Evolutionary conservation across 2,113 vertebrate genomes (phyloP).

Genomic region (Crypturellus undulatus): DNA sequence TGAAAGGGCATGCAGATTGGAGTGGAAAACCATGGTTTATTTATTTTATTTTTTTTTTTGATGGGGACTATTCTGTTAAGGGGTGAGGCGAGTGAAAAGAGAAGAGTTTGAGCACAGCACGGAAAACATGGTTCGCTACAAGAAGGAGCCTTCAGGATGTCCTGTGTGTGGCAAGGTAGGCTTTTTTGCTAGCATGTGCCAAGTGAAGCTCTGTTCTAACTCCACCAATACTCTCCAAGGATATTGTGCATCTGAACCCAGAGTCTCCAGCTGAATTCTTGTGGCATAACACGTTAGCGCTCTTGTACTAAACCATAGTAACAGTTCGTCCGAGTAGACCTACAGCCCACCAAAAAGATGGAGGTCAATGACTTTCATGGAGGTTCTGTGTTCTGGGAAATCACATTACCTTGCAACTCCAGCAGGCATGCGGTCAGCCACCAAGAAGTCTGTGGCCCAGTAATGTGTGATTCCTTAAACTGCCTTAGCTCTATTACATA

Average conservation of each 20-base stretch:
- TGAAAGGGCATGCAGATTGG: neutral
- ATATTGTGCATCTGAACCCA: accelerated
- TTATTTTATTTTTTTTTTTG: slow-evolving; percentile 40
- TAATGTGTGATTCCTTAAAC: neutral
- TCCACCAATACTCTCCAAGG: neutral
- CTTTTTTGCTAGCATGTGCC: accelerated
- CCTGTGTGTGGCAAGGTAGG: slow-evolving; percentile 95
- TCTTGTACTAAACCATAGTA: neutral
- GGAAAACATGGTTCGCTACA: slow-evolving; percentile 92
- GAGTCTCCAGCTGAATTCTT: neutral
- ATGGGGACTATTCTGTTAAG: slow-evolving; percentile 76
- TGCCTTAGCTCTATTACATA: neutral
- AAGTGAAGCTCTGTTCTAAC: neutral
- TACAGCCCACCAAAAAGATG: neutral
- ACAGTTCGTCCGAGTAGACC: neutral
- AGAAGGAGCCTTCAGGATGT: slow-evolving; percentile 96
- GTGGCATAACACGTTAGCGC: neutral
- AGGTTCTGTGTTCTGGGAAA: neutral
- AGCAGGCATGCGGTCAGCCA: neutral
- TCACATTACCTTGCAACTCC: neutral
- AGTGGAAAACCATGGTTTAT: slow-evolving; percentile 60
- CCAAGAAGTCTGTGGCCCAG: neutral
- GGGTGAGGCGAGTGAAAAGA: slow-evolving; percentile 91
- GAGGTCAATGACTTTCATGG: neutral
- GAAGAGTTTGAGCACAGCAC: slow-evolving; percentile 91